A percentile compares a stretch with the other conserved stretches of the same genome.
phyloP scores from a whole-genome alignment of 2,113 vertebrate species.

The Siphamia tubifer region DNA sequence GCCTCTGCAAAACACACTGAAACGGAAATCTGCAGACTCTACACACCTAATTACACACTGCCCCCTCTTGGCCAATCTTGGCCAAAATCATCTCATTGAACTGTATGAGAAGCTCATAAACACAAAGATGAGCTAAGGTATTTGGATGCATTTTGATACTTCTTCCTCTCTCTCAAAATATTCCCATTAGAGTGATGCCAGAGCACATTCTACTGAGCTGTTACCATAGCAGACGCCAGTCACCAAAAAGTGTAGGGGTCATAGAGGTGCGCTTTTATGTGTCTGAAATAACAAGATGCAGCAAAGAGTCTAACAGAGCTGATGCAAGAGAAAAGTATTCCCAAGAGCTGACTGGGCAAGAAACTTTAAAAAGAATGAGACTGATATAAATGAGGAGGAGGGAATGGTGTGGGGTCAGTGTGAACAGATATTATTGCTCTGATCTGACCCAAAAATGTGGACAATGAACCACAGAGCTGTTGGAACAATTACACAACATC shows the following conservation, averaged over 20 bases:
- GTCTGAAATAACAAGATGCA: conserved; percentile 45
- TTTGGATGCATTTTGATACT: conserved; percentile 9
- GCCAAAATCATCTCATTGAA: conserved; percentile 8
- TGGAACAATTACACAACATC: too few relatives aligned
- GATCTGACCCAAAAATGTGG: conserved; percentile 5
- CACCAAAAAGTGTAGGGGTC: neutral
- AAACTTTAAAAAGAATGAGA: conserved; percentile 6
- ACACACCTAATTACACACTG: conserved; percentile 48
- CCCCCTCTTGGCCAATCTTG: conserved; percentile 63
- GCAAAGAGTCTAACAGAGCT: conserved; percentile 9
- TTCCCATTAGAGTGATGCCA: conserved; percentile 24
- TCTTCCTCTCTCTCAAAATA: neutral
- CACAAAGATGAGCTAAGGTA: neutral
- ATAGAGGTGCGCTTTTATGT: conserved; percentile 10
- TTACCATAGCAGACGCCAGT: neutral
- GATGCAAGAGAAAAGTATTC: conserved; percentile 32
- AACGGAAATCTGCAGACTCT: conserved; percentile 2
- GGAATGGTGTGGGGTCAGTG: conserved; percentile 11
- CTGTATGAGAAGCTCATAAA: neutral
- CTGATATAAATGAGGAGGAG: conserved; percentile 19
- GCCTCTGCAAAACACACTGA: conserved; percentile 7
- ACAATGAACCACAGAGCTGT: too few relatives aligned
- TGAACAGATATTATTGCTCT: conserved; percentile 4
- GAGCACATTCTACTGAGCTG: neutral
- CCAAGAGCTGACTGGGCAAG: neutral